These are phyloP conservation scores for roundworm (Caenorhabditis elegans) DNA, from an alignment of 1,140 invertebrate genomes.

Conservation along the genomic window DNA sequence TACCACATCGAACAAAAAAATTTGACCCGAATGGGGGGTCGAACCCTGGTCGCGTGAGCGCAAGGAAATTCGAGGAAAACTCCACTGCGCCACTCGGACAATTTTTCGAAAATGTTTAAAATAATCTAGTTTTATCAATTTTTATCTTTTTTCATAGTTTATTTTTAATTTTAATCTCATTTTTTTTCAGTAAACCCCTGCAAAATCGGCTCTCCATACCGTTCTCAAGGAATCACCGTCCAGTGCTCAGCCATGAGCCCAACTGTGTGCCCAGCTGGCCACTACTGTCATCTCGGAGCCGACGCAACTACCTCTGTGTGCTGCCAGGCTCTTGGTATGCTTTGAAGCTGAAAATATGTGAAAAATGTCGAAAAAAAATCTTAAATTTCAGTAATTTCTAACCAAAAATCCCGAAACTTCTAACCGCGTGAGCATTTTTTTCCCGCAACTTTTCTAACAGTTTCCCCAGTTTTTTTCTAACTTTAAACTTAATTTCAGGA, in stretches of 20 bases:
- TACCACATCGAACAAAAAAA: no score
- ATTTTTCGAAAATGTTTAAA: no score
- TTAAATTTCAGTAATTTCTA: no score
- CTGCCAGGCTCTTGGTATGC: slow-evolving; percentile 63
- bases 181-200: slow-evolving; percentile 62
- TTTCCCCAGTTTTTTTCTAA: not conserved
- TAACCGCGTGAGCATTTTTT: not conserved
- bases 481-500: not conserved
- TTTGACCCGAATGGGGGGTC: no score
- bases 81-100: no score
- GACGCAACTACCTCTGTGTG: slow-evolving; percentile 58
- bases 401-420: not conserved
- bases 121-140: no score
- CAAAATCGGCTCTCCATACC: slow-evolving; percentile 55
- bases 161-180: no score
- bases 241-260: slow-evolving; percentile 60
- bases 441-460: not conserved
- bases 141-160: no score
- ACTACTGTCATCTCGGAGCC: slow-evolving; percentile 64
- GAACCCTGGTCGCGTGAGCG: no score
- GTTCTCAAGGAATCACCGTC: slow-evolving; percentile 53
- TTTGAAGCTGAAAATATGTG: not conserved
- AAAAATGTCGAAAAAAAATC: no score
- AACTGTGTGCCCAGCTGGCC: slow-evolving; percentile 57
- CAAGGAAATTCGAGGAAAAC: no score